Conservation (phyloP, 2,797 vertebrate genomes). For the Tinamus major region DNA sequence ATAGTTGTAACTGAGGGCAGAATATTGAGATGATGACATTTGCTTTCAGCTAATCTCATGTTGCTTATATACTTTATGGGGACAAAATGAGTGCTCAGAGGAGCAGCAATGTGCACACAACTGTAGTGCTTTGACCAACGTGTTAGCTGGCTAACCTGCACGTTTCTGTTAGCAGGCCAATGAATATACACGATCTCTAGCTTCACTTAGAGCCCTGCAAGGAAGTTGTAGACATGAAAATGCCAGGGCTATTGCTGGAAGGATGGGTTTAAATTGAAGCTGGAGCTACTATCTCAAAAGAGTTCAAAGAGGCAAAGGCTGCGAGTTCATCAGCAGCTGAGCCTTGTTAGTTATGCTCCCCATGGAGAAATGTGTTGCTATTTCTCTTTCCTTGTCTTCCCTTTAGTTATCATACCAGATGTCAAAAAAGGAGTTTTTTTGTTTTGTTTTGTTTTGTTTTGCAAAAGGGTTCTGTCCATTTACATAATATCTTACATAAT, state of each 20-base stretch:
- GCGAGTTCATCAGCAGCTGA: not conserved
- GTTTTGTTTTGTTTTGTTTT: fast-evolving
- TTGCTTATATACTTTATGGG: not conserved
- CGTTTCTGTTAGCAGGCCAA: not conserved
- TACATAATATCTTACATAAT: not conserved
- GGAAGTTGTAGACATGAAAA: not conserved
- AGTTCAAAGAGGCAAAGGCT: not conserved
- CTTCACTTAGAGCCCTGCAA: not conserved
- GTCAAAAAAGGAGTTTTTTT: fast-evolving
- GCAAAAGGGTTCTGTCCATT: fast-evolving
- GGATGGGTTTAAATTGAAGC: not conserved
- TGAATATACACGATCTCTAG: not conserved
- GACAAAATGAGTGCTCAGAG: not conserved
- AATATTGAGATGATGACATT: not conserved
- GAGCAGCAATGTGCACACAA: not conserved
- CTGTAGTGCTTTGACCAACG: not conserved
- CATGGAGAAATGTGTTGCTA: not conserved
- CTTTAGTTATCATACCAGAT: not conserved
- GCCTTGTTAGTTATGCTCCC: not conserved
- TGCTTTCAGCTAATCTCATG: not conserved
- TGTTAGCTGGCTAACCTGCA: not conserved
- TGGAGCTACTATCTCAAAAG: not conserved
- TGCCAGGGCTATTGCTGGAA: not conserved
- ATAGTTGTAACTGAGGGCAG: not conserved
- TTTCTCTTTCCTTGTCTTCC: not conserved